Evolutionary conservation across 2,797 vertebrate species (phyloP), one percentile per base, ranked within the genome.

Genomic region (Lerista edwardsae): DNA sequence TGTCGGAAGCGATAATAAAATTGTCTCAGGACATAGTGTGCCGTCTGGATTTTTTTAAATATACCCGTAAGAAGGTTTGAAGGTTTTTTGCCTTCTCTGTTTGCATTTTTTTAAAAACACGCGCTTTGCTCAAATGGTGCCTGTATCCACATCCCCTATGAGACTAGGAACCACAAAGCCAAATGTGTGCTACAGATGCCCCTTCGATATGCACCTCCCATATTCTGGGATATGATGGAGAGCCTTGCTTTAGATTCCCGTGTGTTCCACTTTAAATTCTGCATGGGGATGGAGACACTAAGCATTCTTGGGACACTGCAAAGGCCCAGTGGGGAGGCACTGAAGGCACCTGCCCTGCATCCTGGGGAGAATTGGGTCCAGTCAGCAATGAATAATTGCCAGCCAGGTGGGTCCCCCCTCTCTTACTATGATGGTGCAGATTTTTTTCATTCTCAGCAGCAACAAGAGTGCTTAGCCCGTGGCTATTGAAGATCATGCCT

Each of bases 1-100:
- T 82, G 85, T 90, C 78, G 79, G 85, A 91, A 91, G 91, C 83
- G 88, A 92, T 92, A 65, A 89, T 79, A 86, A 89, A 92, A 71
- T 86, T 89, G 90, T 92, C 87, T 92, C 67, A 91, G 92, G 91
- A 92, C 91, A 91, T 21, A 3, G 57, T 79, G 31, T 0, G 47
- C 87, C 51, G 25, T 64, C n/a, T 47, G 21, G 25, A n/a, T 29
- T 36, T 19, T 76, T 11, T 29, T 68, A 27, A 84, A 84, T 90
- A 89, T 93, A 91, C 86, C 91, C 91, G 86, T 80, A 92, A 85
- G 79, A 87, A 88, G 87, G 84, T 21, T 27, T 15, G 55, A 31
- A 25, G 19, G 44, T 6, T 39, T 29, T 51, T 3, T 34, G 23
- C 31, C 85, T 86, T 87, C 88, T 86, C 84, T 88, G 87, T 91